phyloP scores from a whole-genome alignment of 37 sponge, comb jelly and placozoan species.

The Dysidea cf. avara region DNA sequence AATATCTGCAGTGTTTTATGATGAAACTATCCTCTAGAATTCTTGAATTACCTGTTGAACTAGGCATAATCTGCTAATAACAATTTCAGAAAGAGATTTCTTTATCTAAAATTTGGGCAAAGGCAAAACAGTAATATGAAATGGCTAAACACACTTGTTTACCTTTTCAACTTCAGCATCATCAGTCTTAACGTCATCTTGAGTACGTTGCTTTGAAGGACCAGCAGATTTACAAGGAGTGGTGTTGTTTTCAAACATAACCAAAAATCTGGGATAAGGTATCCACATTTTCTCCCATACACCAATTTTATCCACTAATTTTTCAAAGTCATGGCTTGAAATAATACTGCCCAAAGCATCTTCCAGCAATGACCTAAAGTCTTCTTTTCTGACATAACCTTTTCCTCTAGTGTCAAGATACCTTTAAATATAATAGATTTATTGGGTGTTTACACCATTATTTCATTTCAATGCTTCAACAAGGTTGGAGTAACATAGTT shows the following conservation, averaged over 20 bases:
- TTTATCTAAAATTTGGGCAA: too few species aligned
- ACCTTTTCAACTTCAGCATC: not conserved
- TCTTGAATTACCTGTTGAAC: too few species aligned
- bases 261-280: conserved; percentile 50
- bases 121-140: not conserved
- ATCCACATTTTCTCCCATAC: conserved; percentile 13
- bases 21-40: too few species aligned
- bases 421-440: not conserved
- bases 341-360: not conserved
- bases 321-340: not conserved
- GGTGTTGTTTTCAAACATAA: conserved; percentile 34
- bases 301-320: not conserved
- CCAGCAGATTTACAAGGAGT: not conserved
- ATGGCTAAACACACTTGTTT: not conserved
- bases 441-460: too few species aligned
- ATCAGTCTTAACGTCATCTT: not conserved
- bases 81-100: too few species aligned
- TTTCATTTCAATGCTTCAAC: too few species aligned
- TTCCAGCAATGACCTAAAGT: conserved; percentile 25
- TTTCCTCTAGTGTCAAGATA: conserved; percentile 24
- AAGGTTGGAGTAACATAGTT: too few species aligned
- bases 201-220: not conserved
- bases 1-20: not conserved
- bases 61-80: too few species aligned
- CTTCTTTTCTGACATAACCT: conserved; percentile 26